Evolutionary conservation across 2,797 vertebrate species (phyloP).

Genomic region (Oreortyx pictus): DNA sequence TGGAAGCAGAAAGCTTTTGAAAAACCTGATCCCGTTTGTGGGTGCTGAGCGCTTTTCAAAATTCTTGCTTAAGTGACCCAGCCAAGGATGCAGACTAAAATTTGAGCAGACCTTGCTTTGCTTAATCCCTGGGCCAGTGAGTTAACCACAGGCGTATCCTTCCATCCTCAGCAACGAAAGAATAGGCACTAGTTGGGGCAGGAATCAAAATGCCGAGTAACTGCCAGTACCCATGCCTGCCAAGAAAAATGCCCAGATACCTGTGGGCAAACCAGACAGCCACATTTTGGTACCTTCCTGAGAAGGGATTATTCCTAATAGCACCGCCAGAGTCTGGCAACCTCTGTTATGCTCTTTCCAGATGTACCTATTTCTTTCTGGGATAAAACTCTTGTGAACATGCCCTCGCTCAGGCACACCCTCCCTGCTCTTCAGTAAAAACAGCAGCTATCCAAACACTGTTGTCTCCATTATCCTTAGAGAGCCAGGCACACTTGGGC

Average conservation of each 20-base stretch:
- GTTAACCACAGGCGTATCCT: constrained; percentile 64
- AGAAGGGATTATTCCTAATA: constrained; percentile 46
- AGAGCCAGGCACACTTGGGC: constrained; percentile 23
- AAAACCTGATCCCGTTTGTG: constrained; percentile 30
- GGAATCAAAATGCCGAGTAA: constrained; percentile 34
- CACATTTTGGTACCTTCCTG: constrained; percentile 43
- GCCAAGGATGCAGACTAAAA: constrained; percentile 60
- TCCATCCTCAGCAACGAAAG: constrained; percentile 37
- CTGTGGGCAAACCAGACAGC: constrained; percentile 61
- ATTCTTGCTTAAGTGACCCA: constrained; percentile 56
- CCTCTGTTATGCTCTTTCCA: constrained; percentile 54
- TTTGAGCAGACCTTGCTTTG: constrained; percentile 36
- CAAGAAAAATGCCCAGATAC: constrained; percentile 56
- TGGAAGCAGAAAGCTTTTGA: constrained; percentile 29
- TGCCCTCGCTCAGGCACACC: constrained; percentile 26
- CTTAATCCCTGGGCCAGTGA: constrained; percentile 44
- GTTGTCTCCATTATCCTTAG: constrained; percentile 53
- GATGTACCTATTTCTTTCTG: constrained; percentile 56
- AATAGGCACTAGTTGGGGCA: constrained; percentile 44
- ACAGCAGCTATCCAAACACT: constrained; percentile 32
- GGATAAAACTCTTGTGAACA: constrained; percentile 33
- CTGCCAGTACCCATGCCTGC: not conserved
- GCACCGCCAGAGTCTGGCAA: constrained; percentile 47
- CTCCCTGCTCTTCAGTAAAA: not conserved
- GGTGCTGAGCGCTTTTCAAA: constrained; percentile 56